Percentiles rank a stretch among this genome's conserved stretches.
These are phyloP conservation scores for Vespertilio murinus DNA, from an alignment of 2,797 vertebrate species.

Conservation along the genomic window DNA sequence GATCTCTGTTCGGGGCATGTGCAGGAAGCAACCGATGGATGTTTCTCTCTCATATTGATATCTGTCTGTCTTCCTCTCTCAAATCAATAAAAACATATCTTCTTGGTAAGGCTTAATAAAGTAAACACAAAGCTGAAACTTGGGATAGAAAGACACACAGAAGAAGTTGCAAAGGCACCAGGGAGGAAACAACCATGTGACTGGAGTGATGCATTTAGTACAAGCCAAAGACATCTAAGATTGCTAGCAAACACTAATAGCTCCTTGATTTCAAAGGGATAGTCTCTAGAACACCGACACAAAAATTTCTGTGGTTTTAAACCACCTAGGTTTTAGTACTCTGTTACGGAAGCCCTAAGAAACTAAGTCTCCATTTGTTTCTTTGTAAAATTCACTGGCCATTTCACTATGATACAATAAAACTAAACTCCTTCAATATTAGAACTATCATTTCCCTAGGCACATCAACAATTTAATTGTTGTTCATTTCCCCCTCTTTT, in stretches of 20 bases:
- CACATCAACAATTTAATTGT: not conserved
- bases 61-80: not conserved
- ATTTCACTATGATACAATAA: conserved; percentile 20
- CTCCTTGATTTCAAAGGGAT: not conserved
- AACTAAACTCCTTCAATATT: conserved; percentile 32
- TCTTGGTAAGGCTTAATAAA: not conserved
- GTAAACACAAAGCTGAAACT: not conserved
- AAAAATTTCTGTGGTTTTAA: conserved; percentile 32
- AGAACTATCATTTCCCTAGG: not conserved
- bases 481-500: not conserved
- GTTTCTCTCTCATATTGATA: not conserved
- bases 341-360: not conserved
- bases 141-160: not conserved
- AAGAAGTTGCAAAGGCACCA: not conserved
- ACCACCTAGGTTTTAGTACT: not conserved
- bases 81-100: not conserved
- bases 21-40: not conserved
- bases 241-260: not conserved
- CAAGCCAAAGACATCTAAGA: conserved; percentile 2
- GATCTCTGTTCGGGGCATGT: not conserved
- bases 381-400: not conserved
- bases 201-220: not conserved
- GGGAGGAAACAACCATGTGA: not conserved
- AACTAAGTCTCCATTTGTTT: conserved; percentile 50
- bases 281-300: not conserved